Base-by-base conservation (phyloP, 2,888 invertebrate genomes). In the Scaptomyza tumidula region DNA sequence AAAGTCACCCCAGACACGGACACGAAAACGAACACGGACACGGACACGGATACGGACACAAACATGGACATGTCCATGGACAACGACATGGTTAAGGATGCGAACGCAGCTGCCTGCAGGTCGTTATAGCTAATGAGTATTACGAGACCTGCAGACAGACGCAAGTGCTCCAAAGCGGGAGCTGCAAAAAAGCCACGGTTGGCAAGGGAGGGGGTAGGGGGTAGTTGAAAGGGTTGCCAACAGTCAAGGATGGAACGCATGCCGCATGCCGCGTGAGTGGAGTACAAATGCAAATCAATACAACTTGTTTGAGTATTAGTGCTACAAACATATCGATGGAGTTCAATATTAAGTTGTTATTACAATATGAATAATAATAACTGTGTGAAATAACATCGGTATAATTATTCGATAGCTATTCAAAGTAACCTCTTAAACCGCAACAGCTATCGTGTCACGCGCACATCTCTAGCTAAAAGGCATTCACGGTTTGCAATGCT, bases 61-160 rank as follows among this genome's bases (percentile, higher is more conserved):
- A 56, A 55, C 75, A 63, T 64, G 45, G 39, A 14, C 14, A 44
- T 45, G 10, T 19, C 14, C 13, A 35, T 13, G 44, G 45, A 31
- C 45, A 31, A 11, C 46, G 75, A 45, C 37, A 43, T 49, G 49
- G 24, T 14, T 48, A 59, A 46, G 60, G 48, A 56, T 31, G 59
- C 39, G 41, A 56, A 58, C 76, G 55, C 75, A 76, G 76, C 75
- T 56, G 74, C 65, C 66, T 54, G 66, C 35, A 63, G 75, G 78
- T 84, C 82, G 84, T 83, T 83, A 86, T 86, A 60, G 84, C 86
- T 83, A 83, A 83, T 83, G 82, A 83, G 86, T 80, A 86, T 84
- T 86, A 73, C 78, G 78, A 80, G 73, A 52, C 75, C 69, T 68
- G 64, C 50, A 60, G 57, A 64, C 52, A n/a, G 61, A 29, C 16